Base-by-base conservation (phyloP, 2,888 invertebrate species). In the Sarcophaga rosellei region DNA sequence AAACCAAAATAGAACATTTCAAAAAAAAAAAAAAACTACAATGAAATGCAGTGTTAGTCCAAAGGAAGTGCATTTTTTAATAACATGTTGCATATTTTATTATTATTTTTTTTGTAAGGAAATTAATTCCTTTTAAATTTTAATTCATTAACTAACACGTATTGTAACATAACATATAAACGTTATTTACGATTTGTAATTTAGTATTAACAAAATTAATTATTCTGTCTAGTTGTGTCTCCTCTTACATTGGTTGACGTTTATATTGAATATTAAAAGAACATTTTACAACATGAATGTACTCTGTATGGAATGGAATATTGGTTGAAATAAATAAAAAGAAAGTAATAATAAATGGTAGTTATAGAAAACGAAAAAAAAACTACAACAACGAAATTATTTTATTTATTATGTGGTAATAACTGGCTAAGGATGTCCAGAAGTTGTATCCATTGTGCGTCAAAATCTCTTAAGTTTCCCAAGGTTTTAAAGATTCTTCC, bases 291-390 rank as follows among this genome's bases (percentile, higher is more conserved):
- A 63, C 17, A 63, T 25, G 15, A 72, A 68, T 45, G 63, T 73
- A 81, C 35, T 35, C 57, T 77, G 85, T 85, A 77, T 85, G 81
- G 62, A 81, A 66, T 66, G 44, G 35, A 61, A 75, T 79, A 65
- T 79, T 74, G 74, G 78, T 84, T 84, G 63, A 84, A 83, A 78
- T 23, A 74, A 47, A 65, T n/a, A 53, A 44, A 78, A 35, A 35
- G 35, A 35, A 35, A 35, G 35, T 35, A 35, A 35, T 35, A 79
- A 69, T 81, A 77, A 85, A 85, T 81, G 75, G 73, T 85, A 85
- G 81, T 85, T 85, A 73, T 81, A 81, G 69, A 77, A 81, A 44
- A 35, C 35, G 8, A 35, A 35, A 35, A 87, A 88, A 88, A 81
- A 74, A 72, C 65, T 73, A 74, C 65, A 88, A 84, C 88, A 86